These are phyloP conservation scores for Andricus quercusramuli DNA, from an alignment of 2,888 invertebrate species.

Conservation along the genomic window DNA sequence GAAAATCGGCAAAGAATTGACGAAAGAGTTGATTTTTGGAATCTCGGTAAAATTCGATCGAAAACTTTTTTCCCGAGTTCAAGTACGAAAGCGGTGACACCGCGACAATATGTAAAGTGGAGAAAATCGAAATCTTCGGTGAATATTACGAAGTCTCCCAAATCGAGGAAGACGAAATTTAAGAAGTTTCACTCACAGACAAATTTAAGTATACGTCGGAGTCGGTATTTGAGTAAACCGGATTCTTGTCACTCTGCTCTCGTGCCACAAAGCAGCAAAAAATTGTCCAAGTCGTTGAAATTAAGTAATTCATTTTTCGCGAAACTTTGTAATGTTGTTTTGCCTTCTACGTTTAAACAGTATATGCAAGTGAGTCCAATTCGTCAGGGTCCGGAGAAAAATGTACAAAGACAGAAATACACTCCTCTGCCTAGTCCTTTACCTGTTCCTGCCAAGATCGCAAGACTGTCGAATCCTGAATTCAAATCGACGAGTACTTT, in stretches of 20 bases:
- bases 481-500: conserved; percentile 45
- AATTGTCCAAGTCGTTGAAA: conserved; percentile 57
- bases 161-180: conserved; percentile 1
- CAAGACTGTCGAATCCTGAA: conserved; percentile 60
- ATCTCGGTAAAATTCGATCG: conserved; percentile 41
- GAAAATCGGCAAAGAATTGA: background rate
- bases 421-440: conserved; percentile 56
- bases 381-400: conserved; percentile 52
- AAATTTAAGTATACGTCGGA: conserved; percentile 33
- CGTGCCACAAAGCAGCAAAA: conserved; percentile 47
- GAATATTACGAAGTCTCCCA: conserved; percentile 51
- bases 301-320: conserved; percentile 62
- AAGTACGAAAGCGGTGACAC: conserved; percentile 57
- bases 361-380: conserved; percentile 61
- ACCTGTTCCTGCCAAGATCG: conserved; percentile 64
- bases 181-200: background rate
- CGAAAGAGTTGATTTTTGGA: background rate
- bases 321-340: conserved; percentile 66
- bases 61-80: conserved; percentile 47
- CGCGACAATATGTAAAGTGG: conserved; percentile 66
- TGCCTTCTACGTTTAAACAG: conserved; percentile 67
- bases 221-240: background rate
- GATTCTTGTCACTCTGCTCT: background rate
- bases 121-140: conserved; percentile 67
- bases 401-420: conserved; percentile 62